These are phyloP conservation scores for Oscheius sp. DNA, from an alignment of 2,888 invertebrate genomes.

Conservation along the genomic window DNA sequence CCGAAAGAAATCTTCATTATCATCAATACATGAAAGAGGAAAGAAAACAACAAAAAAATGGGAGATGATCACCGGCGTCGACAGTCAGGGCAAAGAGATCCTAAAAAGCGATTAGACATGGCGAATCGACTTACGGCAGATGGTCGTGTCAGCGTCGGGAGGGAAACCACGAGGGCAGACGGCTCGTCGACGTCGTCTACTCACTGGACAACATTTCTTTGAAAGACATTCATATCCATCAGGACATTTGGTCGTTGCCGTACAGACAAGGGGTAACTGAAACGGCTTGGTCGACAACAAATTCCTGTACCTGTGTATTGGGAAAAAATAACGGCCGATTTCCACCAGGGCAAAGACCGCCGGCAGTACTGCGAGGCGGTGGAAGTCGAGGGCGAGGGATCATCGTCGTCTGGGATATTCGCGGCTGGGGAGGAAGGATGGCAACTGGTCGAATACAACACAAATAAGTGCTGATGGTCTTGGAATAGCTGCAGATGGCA, in stretches of 20 bases:
- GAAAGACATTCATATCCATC: slow-evolving; percentile 42
- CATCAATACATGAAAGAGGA: not conserved
- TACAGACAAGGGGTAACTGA: slow-evolving; percentile 54
- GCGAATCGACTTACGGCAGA: slow-evolving; percentile 14
- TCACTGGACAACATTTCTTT: slow-evolving; percentile 42
- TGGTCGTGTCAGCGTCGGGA: slow-evolving; percentile 20
- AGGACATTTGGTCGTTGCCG: slow-evolving; percentile 53
- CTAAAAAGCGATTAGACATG: not conserved
- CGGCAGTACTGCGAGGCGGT: not conserved
- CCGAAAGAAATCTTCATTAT: slow-evolving; percentile 16
- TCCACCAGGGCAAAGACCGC: slow-evolving; percentile 55
- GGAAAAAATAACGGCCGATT: slow-evolving; percentile 56
- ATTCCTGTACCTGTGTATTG: slow-evolving; percentile 44
- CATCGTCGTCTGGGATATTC: slow-evolving; percentile 1
- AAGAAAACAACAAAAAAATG: not conserved
- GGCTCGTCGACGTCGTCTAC: not conserved
- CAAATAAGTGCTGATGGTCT: slow-evolving; percentile 48
- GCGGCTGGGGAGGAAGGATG: not conserved
- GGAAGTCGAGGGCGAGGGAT: not conserved
- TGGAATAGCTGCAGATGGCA: slow-evolving; percentile 48
- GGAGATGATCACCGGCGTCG: slow-evolving; percentile 31
- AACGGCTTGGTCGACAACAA: not conserved
- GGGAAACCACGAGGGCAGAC: slow-evolving; percentile 26
- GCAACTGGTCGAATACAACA: slow-evolving; percentile 39
- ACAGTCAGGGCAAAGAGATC: slow-evolving; percentile 32